Base-by-base conservation (phyloP, 1,140 invertebrate species). In the Lepidostoma basale region DNA sequence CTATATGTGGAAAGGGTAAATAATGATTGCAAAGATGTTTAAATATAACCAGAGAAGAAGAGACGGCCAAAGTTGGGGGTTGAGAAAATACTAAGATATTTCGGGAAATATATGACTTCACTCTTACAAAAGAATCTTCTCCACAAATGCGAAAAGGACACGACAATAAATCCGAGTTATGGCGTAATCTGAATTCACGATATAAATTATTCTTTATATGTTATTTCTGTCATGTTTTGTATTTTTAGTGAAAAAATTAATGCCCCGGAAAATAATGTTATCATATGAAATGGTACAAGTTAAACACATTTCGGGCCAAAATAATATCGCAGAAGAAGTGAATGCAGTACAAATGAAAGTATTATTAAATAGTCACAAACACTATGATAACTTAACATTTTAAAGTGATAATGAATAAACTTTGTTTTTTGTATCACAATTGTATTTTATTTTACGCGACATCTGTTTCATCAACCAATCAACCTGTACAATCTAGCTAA, bases 161-260 rank as follows among this genome's bases (percentile, higher is more conserved):
- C 6, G 49, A 54, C 30, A 54, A 54, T 54, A 54, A 54, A 54
- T 54, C 49, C 20, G 20, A 54, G 49, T 54, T 54, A 54, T 33
- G 26, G 49, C 25, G 49, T 54, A 54, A 54, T 54, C 49, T 54
- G 49, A 54, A 54, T 54, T 54, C 26, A 28, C n/a, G 14, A 54
- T 30, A 54, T 54, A 54, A 54, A 54, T 54, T 54, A 54, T 54
- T 54, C 49, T 54, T 54, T 54, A 54, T 54, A 54, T 54, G 49
- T 54, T 54, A 33, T 54, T 54, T 54, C 20, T 54, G 49, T 54
- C 49, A 54, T 54, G 49, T 54, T 30, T 54, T 54, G 49, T 54
- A 54, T 16, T 54, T 54, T 54, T 54, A 54, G 49, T 54, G 25
- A 54, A 54, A 54, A 30, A 54, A 54, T 28, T 54, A 30, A 54